These are phyloP conservation scores for Telmatherina bonti DNA, from an alignment of 2,797 vertebrate genomes.

Conservation along the genomic window DNA sequence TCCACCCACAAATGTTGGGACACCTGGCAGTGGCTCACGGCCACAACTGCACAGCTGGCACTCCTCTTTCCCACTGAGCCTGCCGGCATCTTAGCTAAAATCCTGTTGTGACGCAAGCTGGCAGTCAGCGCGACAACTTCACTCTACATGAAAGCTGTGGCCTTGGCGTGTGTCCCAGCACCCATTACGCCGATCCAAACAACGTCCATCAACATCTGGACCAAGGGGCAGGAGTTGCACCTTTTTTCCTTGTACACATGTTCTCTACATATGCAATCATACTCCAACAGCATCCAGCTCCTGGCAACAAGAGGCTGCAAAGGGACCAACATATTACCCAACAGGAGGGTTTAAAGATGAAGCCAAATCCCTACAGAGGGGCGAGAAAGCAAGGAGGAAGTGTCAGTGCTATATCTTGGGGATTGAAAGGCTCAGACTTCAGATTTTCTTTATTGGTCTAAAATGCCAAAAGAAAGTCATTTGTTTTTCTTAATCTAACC, in stretches of 20 bases:
- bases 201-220: constrained; percentile 63
- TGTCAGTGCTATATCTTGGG: constrained; percentile 61
- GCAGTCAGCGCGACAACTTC: constrained; percentile 64
- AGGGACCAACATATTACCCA: constrained; percentile 36
- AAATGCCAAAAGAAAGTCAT: neutral
- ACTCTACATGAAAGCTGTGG: constrained; percentile 71
- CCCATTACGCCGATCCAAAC: constrained; percentile 61
- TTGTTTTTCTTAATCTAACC: constrained; percentile 15
- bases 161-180: constrained; percentile 66
- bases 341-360: constrained; percentile 50
- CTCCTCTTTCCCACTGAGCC: constrained; percentile 33
- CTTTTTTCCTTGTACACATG: constrained; percentile 36
- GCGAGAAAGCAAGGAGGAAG: constrained; percentile 55
- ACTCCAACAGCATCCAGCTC: constrained; percentile 17
- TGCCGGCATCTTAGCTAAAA: constrained; percentile 46
- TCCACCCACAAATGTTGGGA: constrained; percentile 49
- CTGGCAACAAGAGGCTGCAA: constrained; percentile 34
- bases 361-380: constrained; percentile 64
- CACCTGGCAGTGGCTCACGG: constrained; percentile 70
- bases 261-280: constrained; percentile 24
- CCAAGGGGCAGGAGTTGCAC: constrained; percentile 21
- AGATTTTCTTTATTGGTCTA: constrained; percentile 19
- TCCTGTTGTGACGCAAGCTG: constrained; percentile 71
- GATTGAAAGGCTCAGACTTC: constrained; percentile 53
- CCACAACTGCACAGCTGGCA: constrained; percentile 74